These are phyloP conservation scores for Hozukius guyotensis DNA, from an alignment of 2,797 vertebrate species.

Conservation along the genomic window DNA sequence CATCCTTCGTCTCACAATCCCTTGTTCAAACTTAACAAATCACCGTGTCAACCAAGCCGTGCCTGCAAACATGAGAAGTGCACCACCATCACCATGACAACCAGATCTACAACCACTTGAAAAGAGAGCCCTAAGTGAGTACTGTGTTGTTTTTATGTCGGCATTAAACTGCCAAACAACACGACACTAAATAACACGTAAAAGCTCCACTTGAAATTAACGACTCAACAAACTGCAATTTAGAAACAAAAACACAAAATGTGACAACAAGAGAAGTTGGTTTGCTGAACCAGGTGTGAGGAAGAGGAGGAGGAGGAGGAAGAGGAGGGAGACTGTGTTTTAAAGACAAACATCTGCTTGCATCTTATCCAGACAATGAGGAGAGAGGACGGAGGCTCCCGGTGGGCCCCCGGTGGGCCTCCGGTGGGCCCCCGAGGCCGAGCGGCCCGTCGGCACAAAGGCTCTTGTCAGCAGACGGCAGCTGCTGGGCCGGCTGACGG, in stretches of 20 bases:
- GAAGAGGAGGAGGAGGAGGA: neutral
- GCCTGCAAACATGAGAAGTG: neutral
- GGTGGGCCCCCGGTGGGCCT: neutral
- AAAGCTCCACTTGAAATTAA: constrained; percentile 14
- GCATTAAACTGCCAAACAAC: neutral
- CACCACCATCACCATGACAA: constrained; percentile 33
- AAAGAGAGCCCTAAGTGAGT: neutral
- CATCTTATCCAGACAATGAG: constrained; percentile 57
- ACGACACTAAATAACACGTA: neutral
- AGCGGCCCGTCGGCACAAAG: constrained; percentile 68
- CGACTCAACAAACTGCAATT: neutral
- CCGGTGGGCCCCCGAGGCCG: constrained; percentile 11
- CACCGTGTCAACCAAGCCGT: constrained; percentile 29
- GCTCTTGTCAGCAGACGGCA: constrained; percentile 73
- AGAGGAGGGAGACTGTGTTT: neutral
- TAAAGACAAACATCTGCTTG: constrained; percentile 68
- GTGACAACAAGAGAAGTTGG: neutral
- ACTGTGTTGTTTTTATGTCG: neutral
- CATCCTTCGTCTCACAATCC: neutral
- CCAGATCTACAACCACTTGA: neutral
- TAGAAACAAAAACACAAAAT: neutral
- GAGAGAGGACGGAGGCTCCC: constrained; percentile 17
- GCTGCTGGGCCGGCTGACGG: constrained; percentile 66
- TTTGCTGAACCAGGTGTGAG: constrained; percentile 17
- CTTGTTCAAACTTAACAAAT: constrained; percentile 14